Percentiles rank a stretch among this genome's conserved stretches.
Evolutionary conservation across 1,140 invertebrate species (phyloP).

Genomic region (Leptonema lineaticorne): DNA sequence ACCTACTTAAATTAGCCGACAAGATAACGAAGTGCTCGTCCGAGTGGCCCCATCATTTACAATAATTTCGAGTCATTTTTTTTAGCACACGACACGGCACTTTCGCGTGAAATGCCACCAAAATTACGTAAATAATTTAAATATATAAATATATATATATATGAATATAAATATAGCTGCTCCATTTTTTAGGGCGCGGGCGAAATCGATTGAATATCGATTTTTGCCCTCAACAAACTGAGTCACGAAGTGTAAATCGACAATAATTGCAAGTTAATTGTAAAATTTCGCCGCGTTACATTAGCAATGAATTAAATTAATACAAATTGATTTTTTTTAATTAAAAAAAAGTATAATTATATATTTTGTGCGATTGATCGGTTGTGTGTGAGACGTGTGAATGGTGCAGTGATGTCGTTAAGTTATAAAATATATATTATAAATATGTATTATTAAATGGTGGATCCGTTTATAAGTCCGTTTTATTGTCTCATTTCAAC

Average conservation of each 20-base stretch:
- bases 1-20: conserved; percentile 25
- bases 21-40: neutral
- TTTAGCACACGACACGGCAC: neutral
- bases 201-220: conserved; percentile 12
- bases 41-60: conserved; percentile 21
- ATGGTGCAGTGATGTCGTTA: conserved; percentile 27
- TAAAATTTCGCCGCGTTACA: conserved; percentile 17
- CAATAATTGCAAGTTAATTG: conserved; percentile 1
- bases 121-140: neutral
- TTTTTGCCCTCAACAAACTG: conserved; percentile 35
- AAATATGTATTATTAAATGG: neutral
- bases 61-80: conserved; percentile 31
- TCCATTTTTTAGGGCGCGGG: neutral
- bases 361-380: conserved; percentile 33
- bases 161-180: conserved; percentile 1
- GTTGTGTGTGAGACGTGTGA: conserved; percentile 35
- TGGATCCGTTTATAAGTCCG: conserved; percentile 14
- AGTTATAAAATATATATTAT: neutral
- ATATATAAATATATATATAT: neutral
- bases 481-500: conserved; percentile 34
- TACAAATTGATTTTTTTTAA: no score
- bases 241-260: conserved; percentile 32
- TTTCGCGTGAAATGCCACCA: neutral
- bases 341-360: neutral
- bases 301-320: neutral